Base-by-base conservation (phyloP, 2,888 invertebrate species). In the Acholoe squamosa region DNA sequence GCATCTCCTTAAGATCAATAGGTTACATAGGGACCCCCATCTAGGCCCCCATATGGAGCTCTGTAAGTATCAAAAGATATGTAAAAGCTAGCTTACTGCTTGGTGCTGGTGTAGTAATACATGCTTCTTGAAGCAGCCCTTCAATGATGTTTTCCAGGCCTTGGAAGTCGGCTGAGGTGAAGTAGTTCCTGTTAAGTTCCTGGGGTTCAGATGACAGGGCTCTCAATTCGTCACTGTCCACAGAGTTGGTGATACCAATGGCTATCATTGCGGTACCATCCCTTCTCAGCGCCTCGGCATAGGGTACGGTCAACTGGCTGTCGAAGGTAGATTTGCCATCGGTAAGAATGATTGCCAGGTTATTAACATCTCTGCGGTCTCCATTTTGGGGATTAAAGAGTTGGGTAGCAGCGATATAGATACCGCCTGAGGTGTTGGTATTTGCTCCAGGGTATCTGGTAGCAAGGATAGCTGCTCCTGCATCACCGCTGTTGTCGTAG, bases 91-190 rank as follows among this genome's bases (percentile, higher is more conserved):
- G 43, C 43, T 43, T 43, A 43, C 43, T 43, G 43, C 43, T 43
- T 43, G 56, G 52, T 31, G 88, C 16, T 43, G 84, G 0, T 28
- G 88, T 88, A 7, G 31, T 7, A 28, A 61, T 54, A 88, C 88
- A 88, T 25, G 89, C 89, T n/a, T 33, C 1, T 12, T 5, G 14
- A 5, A 89, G 43, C n/a, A 89, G 61, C 7, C 14, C 22, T 12
- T 89, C 56, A 12, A 89, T 12, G n/a, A 89, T 67, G 10, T 25
- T 43, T 14, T 67, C 71, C 31, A 89, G 61, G 12, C 34, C 16
- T 33, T n/a, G 52, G 56, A 86, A 86, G 52, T 86, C 31, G 54
- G 86, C n/a, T 1, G 86, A 54, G 19, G 86, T 86, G 86, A 86
- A 86, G 28, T 25, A 86, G 56, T 52, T 86, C n/a, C 14, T 3